Base-by-base conservation (phyloP, 1,140 invertebrate species). In the Bathynomus jamesi region DNA sequence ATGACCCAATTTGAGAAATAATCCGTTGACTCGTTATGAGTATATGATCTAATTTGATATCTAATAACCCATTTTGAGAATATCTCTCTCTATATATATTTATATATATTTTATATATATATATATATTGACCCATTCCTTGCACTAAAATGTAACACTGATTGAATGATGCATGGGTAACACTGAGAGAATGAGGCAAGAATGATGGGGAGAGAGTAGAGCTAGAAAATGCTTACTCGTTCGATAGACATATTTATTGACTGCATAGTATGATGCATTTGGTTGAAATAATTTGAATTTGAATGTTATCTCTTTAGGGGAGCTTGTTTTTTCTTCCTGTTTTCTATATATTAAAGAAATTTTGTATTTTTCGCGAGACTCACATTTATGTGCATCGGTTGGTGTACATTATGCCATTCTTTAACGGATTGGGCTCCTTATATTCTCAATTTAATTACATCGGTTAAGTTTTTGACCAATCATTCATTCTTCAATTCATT, bases 211-310 rank as follows among this genome's bases (percentile, higher is more conserved):
- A 24, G 27, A 63, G 61, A 28, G 24, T 13, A 24, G 61, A 63
- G 61, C n/a, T 53, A 53, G 40, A 53, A 53, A 53, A n/a, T n/a
- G n/a, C n/a, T n/a, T 53, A 63, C 40, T 53, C 21, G 40, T 53
- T 53, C 2, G 61, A 63, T 53, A 53, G 40, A 53, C 13, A 53
- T 53, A 21, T 21, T 53, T 53, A 21, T 53, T 53, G 2, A 53
- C 13, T 53, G 40, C 40, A 53, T 53, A 53, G 40, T 53, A 21
- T 21, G 21, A 53, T 53, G 40, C 40, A 53, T 53, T 17, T 11
- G 13, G 21, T 21, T 53, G 11, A n/a, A n/a, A n/a, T 53, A 11
- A 53, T 53, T 53, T 53, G 40, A 53, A 53, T 17, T 5, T 53
- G 40, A 53, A 53, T 53, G 40, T 53, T 53, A 53, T 53, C n/a